Base-by-base conservation (phyloP, 2,888 invertebrate genomes). In the Argynnis bischoffii region DNA sequence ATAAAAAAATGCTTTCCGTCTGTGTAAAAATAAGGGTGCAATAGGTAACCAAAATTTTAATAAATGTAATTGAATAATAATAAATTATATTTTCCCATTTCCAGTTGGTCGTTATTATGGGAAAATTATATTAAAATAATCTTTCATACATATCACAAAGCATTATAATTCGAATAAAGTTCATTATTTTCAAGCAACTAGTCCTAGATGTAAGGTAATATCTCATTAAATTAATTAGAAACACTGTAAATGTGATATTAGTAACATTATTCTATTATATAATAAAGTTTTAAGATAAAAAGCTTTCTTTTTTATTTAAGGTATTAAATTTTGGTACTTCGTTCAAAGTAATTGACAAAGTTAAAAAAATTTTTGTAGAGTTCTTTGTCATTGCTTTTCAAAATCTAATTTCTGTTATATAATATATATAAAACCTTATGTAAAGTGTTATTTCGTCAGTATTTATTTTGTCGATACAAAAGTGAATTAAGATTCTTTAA, bases 211-310 rank as follows among this genome's bases (percentile, higher is more conserved):
- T 90, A 90, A 90, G 88, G 76, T 81, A 73, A 75, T 74, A 73
- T 75, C 71, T 76, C 63, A 56, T 65, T 70, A 71, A 74, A 60
- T 57, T 69, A 79, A 75, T 83, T 86, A 88, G 84, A 80, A 75
- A 86, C 89, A 89, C 86, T 90, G 84, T 90, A 81, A 83, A 88
- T 92, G 91, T 92, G 91, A 92, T 92, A 91, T 84, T 92, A 90
- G 90, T 89, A 85, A 88, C 80, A 88, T 70, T 65, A 71, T 74
- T 79, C 76, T 77, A 85, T 84, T 75, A 80, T 86, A 83, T 84
- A 85, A 83, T 67, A 63, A 81, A 78, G 71, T 75, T 77, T 69
- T 65, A 71, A 60, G 55, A 61, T 64, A 41, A 59, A 8, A 47
- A 50, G 51, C 35, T 64, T 56, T 69, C 3, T 55, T 59, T 41